Evolutionary conservation across 2,888 invertebrate genomes (phyloP).

Genomic region (Schizotus pectinicornis): DNA sequence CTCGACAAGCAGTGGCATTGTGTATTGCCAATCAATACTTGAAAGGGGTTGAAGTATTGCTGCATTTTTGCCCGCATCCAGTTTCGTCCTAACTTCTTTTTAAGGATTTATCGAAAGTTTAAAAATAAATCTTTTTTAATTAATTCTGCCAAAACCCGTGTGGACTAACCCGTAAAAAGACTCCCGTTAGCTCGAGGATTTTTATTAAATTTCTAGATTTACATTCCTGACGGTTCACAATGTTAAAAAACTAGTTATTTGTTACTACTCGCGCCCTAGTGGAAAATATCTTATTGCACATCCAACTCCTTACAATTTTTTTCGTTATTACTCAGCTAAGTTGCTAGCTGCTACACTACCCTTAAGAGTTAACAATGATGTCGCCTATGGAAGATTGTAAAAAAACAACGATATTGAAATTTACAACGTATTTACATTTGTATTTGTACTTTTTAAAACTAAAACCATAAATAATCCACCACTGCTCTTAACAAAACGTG

Average conservation of each 20-base stretch:
- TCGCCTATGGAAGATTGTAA: constrained; percentile 8
- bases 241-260: constrained; percentile 13
- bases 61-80: too few relatives aligned
- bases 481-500: constrained; percentile 9
- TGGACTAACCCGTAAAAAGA: too few relatives aligned
- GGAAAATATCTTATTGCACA: constrained; percentile 18
- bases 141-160: too few relatives aligned
- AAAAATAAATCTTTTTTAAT: too few relatives aligned
- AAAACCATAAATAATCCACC: constrained; percentile 25
- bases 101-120: too few relatives aligned
- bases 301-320: constrained; percentile 12
- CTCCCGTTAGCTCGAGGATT: background rate
- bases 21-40: too few relatives aligned
- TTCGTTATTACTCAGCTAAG: background rate
- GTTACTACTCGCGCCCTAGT: background rate
- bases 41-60: too few relatives aligned
- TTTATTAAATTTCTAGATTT: constrained; percentile 9
- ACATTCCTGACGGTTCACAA: constrained; percentile 8
- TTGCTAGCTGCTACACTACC: constrained; percentile 17
- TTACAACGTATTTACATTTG: constrained; percentile 45
- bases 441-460: constrained; percentile 52
- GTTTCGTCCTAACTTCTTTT: too few relatives aligned
- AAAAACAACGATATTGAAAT: constrained; percentile 15
- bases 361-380: constrained; percentile 12
- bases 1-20: background rate